Percentiles rank a stretch among this genome's conserved stretches.
These are phyloP conservation scores for Tautogolabrus adspersus DNA, from an alignment of 2,113 vertebrate genomes.

Conservation along the genomic window DNA sequence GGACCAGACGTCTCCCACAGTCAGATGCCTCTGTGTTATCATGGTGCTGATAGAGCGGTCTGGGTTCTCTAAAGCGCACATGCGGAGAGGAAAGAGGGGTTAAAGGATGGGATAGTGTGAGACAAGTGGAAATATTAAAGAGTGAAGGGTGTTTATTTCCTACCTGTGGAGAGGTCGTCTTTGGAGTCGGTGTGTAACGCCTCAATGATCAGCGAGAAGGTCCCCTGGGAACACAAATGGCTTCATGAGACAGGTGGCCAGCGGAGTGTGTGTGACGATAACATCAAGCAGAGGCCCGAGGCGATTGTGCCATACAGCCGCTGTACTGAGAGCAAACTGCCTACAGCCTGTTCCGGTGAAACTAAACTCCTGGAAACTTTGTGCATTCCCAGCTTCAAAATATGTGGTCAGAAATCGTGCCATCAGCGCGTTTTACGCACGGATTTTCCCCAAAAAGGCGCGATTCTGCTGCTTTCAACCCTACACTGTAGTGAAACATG, in stretches of 20 bases:
- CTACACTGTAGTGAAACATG: neutral
- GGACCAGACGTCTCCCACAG: slow-evolving; percentile 96
- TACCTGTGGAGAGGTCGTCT: slow-evolving; percentile 96
- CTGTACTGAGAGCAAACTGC: slow-evolving; percentile 19
- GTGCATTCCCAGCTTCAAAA: neutral
- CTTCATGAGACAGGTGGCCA: slow-evolving; percentile 73
- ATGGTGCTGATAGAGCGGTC: slow-evolving; percentile 96
- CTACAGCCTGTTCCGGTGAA: slow-evolving; percentile 45
- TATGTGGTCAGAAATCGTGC: neutral
- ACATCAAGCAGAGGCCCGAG: slow-evolving; percentile 55
- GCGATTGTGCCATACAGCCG: slow-evolving; percentile 31
- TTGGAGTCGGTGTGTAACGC: slow-evolving; percentile 94
- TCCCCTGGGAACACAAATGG: slow-evolving; percentile 87
- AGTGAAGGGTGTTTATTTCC: neutral
- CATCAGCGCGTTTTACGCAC: slow-evolving; percentile 55
- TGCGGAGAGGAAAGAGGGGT: neutral
- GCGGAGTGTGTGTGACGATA: slow-evolving; percentile 64
- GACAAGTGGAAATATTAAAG: neutral
- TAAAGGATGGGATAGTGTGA: neutral
- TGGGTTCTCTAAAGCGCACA: slow-evolving; percentile 85
- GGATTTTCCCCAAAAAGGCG: slow-evolving; percentile 51
- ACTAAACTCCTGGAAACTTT: slow-evolving; percentile 45
- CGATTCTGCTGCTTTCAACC: neutral
- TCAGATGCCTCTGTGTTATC: slow-evolving; percentile 94
- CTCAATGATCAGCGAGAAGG: slow-evolving; percentile 98